A percentile compares a stretch with the other conserved stretches of the same genome.
Conservation (phyloP, 1,140 invertebrate genomes). For the Muscidifurax raptorellus region DNA sequence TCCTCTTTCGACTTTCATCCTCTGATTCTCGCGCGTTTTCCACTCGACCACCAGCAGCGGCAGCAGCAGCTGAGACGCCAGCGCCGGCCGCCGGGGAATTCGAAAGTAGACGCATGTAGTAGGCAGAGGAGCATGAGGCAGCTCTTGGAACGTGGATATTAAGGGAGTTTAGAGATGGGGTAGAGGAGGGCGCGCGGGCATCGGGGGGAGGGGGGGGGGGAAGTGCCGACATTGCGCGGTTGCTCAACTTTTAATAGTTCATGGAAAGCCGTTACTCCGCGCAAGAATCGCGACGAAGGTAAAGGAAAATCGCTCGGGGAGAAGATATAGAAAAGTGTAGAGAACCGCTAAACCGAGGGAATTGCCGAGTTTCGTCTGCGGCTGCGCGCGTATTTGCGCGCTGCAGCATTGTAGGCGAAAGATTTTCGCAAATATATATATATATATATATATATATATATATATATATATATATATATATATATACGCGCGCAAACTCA, state of each 20-base stretch:
- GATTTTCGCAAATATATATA: too few species aligned
- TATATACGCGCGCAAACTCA: too few species aligned
- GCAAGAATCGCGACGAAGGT: not conserved
- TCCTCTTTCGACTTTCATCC: constrained; percentile 16
- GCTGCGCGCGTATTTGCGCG: too few species aligned
- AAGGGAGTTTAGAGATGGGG: constrained; percentile 45
- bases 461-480: too few species aligned
- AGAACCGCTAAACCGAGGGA: constrained; percentile 14
- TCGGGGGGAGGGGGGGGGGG: not conserved
- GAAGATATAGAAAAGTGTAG: constrained; percentile 1
- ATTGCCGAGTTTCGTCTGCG: not conserved
- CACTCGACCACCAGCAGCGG: constrained; percentile 25
- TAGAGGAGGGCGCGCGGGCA: too few species aligned
- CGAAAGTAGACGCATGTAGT: constrained; percentile 45
- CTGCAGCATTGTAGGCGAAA: too few species aligned
- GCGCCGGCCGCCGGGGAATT: constrained; percentile 21
- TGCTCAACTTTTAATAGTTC: constrained; percentile 50
- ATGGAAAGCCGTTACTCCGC: constrained; percentile 34
- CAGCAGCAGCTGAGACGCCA: not conserved
- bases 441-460: too few species aligned
- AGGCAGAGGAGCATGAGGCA: constrained; percentile 11
- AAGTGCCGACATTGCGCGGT: not conserved
- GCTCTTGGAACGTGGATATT: constrained; percentile 43
- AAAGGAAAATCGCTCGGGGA: not conserved
- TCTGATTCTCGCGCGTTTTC: constrained; percentile 27